Percentiles rank a stretch among this genome's conserved stretches.
Evolutionary conservation across 2,113 vertebrate species (phyloP).

Genomic region (Nanorana parkeri): DNA sequence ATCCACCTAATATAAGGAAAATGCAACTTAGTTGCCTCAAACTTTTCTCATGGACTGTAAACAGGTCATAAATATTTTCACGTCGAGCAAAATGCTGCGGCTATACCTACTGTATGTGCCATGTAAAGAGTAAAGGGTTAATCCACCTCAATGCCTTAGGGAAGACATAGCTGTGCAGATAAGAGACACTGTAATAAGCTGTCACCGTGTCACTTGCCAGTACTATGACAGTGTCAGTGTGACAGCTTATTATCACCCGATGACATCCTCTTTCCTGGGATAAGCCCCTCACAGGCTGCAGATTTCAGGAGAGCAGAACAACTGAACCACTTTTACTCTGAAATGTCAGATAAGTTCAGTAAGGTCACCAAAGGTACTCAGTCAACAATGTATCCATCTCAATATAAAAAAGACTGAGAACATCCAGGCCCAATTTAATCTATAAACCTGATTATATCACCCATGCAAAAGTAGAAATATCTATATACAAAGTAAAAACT

Average conservation of each 20-base stretch:
- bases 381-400: slow-evolving; percentile 15
- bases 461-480: background rate
- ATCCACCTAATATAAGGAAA: too few relatives aligned
- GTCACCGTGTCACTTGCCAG: slow-evolving; percentile 52
- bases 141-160: slow-evolving; percentile 41
- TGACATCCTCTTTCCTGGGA: slow-evolving; percentile 54
- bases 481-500: background rate
- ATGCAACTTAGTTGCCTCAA: background rate
- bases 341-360: slow-evolving; percentile 30
- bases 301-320: slow-evolving; percentile 39
- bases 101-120: background rate
- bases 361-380: slow-evolving; percentile 28
- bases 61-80: background rate
- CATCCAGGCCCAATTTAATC: background rate
- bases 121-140: slow-evolving; percentile 34
- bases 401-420: background rate
- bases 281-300: slow-evolving; percentile 50
- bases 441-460: slow-evolving; percentile 4
- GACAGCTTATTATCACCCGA: slow-evolving; percentile 56
- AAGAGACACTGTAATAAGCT: slow-evolving; percentile 57
- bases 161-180: slow-evolving; percentile 48
- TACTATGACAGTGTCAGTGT: slow-evolving; percentile 53
- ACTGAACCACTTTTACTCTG: slow-evolving; percentile 13
- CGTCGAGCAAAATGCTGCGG: background rate
- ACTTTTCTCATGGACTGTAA: background rate